phyloP scores from a whole-genome alignment of 2,113 vertebrate species.

The Mus pahari region DNA sequence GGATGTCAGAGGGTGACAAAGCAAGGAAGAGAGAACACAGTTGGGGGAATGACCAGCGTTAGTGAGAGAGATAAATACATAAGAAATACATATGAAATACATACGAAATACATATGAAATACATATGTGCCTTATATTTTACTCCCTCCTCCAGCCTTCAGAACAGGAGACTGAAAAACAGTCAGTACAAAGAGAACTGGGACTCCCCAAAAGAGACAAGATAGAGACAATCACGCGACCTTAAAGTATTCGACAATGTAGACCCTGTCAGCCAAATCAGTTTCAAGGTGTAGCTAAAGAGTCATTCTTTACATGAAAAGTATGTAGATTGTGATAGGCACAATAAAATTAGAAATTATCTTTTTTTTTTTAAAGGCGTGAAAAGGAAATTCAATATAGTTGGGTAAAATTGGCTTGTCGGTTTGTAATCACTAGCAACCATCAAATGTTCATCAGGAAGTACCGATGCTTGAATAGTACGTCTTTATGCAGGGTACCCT shows the following conservation, averaged over 20 bases:
- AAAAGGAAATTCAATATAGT: background rate
- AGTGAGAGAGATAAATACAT: background rate
- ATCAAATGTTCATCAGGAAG: constrained; percentile 23
- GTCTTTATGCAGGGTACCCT: background rate
- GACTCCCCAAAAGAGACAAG: background rate
- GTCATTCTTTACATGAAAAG: background rate
- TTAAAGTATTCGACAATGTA: constrained; percentile 3
- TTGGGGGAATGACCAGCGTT: background rate
- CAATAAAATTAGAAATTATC: background rate
- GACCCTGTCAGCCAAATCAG: background rate
- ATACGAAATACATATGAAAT: background rate
- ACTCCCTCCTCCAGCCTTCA: background rate
- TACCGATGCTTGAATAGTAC: constrained; percentile 7
- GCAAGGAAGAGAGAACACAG: background rate
- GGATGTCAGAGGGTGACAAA: background rate
- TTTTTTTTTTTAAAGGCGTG: background rate
- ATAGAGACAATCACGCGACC: background rate
- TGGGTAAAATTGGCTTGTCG: background rate
- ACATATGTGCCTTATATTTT: background rate
- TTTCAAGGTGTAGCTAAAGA: constrained; percentile 18
- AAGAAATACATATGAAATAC: background rate
- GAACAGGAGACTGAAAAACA: background rate
- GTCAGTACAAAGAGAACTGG: background rate
- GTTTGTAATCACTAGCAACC: constrained; percentile 6
- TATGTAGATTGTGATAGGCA: background rate